These are phyloP conservation scores for Junonia oenone DNA, from an alignment of 2,888 invertebrate species.

Conservation along the genomic window DNA sequence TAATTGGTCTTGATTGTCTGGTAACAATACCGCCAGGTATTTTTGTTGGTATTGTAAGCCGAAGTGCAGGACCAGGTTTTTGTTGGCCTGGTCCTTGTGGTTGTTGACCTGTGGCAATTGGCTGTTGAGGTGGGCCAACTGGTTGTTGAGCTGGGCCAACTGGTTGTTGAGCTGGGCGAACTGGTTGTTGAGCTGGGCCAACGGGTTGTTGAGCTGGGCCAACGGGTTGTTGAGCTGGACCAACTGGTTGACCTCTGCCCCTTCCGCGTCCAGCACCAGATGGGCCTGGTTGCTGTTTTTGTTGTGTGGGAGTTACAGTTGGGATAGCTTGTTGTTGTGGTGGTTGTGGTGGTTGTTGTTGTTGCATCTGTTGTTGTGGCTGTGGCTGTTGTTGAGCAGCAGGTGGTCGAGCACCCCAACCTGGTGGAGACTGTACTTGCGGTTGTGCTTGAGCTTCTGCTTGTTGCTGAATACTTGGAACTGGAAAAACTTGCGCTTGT, in stretches of 20 bases:
- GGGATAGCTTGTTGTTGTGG: not conserved
- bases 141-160: not conserved
- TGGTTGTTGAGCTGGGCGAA: not conserved
- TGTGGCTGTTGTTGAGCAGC: not conserved
- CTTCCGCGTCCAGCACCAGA: not conserved
- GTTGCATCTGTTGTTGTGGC: not conserved
- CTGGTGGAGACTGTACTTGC: not conserved
- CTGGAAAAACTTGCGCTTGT: slow-evolving; percentile 1
- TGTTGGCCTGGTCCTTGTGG: slow-evolving; percentile 4
- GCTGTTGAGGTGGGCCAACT: not conserved
- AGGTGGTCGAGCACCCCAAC: not conserved
- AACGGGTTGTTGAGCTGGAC: not conserved
- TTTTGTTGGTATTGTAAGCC: slow-evolving; percentile 50
- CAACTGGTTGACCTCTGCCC: not conserved
- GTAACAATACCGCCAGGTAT: slow-evolving; percentile 53
- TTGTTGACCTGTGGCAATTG: not conserved
- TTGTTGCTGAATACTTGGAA: not conserved
- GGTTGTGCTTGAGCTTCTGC: not conserved
- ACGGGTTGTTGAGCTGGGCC: not conserved
- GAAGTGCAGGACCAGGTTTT: slow-evolving; percentile 2
- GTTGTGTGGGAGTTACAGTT: not conserved
- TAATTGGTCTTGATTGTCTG: slow-evolving; percentile 33
- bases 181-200: not conserved
- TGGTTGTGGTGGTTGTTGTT: not conserved
- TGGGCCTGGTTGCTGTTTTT: not conserved